Evolutionary conservation across 2,797 vertebrate species (phyloP).

Genomic region (Carapus acus): DNA sequence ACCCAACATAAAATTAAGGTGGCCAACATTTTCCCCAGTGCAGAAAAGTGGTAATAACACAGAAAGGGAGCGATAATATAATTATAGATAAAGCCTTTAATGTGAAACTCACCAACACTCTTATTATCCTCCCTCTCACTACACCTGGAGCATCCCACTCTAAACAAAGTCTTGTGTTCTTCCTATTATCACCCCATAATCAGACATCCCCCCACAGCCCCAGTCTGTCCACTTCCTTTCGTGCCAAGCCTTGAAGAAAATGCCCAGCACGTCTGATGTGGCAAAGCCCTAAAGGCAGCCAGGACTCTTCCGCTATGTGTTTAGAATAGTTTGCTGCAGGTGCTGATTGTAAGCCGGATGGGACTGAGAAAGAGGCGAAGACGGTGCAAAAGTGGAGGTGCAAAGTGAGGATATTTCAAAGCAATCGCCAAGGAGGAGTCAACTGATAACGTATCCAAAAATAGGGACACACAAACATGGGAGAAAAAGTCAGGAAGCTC

Average conservation of each 20-base stretch:
- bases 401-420: not conserved
- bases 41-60: not conserved
- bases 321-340: constrained; percentile 44
- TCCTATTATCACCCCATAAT: constrained; percentile 34
- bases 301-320: constrained; percentile 34
- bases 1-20: not conserved
- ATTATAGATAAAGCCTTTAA: not conserved
- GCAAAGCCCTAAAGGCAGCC: constrained; percentile 48
- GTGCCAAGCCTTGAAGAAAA: constrained; percentile 45
- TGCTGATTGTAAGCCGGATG: constrained; percentile 28
- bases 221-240: constrained; percentile 56
- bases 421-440: not conserved
- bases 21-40: not conserved
- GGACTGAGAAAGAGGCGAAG: not conserved
- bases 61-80: not conserved
- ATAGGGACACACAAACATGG: not conserved
- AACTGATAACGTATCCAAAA: not conserved
- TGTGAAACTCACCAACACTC: not conserved
- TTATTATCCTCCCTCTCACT: constrained; percentile 7
- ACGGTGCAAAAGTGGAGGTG: not conserved
- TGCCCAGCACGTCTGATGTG: constrained; percentile 46
- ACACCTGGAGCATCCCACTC: constrained; percentile 7
- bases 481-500: not conserved
- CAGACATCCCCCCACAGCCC: constrained; percentile 33
- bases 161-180: constrained; percentile 25